These are phyloP conservation scores for Ceratina australensis DNA, from an alignment of 1,140 invertebrate genomes.

Conservation along the genomic window DNA sequence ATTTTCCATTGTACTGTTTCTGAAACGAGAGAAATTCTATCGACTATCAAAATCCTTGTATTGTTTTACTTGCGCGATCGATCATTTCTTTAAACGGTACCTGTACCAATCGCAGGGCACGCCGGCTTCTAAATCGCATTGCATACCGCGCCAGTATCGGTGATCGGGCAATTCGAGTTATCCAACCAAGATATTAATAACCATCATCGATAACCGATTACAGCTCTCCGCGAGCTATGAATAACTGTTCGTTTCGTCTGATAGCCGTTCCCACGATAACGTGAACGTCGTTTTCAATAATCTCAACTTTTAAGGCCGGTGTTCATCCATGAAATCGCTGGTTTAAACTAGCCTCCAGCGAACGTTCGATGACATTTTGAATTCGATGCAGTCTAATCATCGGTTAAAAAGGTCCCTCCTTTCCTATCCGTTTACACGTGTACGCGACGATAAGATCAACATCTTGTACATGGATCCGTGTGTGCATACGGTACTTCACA, in stretches of 20 bases:
- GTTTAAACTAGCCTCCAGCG: neutral
- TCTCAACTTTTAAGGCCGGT: slow-evolving; percentile 4
- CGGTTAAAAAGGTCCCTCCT: neutral
- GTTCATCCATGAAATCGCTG: neutral
- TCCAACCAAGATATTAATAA: slow-evolving; percentile 33
- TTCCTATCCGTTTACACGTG: neutral
- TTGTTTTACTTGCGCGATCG: slow-evolving; percentile 7
- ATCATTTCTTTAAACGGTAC: slow-evolving; percentile 8
- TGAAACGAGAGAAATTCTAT: no score
- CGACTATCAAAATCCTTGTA: slow-evolving; percentile 26
- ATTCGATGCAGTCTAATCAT: neutral
- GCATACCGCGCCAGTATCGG: slow-evolving; percentile 25
- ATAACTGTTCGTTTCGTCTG: slow-evolving; percentile 48
- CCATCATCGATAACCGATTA: slow-evolving; percentile 40
- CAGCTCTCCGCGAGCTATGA: slow-evolving; percentile 34
- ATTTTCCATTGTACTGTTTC: slow-evolving; percentile 2
- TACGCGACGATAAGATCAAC: neutral
- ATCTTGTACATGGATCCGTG: neutral
- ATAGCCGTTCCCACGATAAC: slow-evolving; percentile 57
- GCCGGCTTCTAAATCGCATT: slow-evolving; percentile 17
- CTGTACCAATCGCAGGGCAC: neutral
- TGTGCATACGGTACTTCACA: neutral
- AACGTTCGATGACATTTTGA: neutral
- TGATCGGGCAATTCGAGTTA: slow-evolving; percentile 34
- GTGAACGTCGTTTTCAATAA: slow-evolving; percentile 50